A percentile compares a stretch with the other conserved stretches of the same genome.
Conservation (phyloP, 2,797 vertebrate genomes). For the Valencia hispanica region DNA sequence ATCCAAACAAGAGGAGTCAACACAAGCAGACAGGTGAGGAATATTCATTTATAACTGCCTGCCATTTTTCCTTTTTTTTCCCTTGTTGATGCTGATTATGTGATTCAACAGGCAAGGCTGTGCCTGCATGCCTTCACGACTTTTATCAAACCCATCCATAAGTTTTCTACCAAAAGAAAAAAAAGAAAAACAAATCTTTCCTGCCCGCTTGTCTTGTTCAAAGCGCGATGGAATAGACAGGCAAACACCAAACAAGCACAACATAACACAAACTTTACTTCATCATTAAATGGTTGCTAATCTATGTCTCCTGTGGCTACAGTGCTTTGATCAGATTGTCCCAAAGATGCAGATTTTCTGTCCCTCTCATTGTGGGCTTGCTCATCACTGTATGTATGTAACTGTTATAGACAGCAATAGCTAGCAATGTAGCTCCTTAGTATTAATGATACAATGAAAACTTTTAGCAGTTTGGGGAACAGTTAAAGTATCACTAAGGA, state of each 20-base stretch:
- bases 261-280: conserved; percentile 72
- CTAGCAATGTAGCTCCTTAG: conserved; percentile 7
- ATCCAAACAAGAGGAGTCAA: conserved; percentile 87
- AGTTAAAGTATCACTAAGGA: conserved; percentile 4
- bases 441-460: conserved; percentile 17
- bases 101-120: conserved; percentile 82
- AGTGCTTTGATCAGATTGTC: conserved; percentile 75
- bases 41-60: conserved; percentile 84
- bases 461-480: background rate
- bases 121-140: conserved; percentile 66
- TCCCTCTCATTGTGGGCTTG: conserved; percentile 37
- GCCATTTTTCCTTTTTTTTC: conserved; percentile 49
- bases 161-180: conserved; percentile 52
- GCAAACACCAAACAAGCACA: conserved; percentile 72
- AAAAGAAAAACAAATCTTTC: conserved; percentile 32
- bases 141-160: conserved; percentile 70
- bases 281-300: conserved; percentile 78
- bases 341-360: conserved; percentile 49
- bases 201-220: conserved; percentile 69
- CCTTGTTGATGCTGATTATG: conserved; percentile 76
- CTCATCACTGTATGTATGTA: conserved; percentile 44
- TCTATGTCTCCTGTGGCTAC: conserved; percentile 69
- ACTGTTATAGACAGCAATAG: conserved; percentile 55
- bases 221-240: conserved; percentile 65
- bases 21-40: conserved; percentile 86